Conservation (phyloP, 2,888 invertebrate genomes). For the Odontocerum albicorne region DNA sequence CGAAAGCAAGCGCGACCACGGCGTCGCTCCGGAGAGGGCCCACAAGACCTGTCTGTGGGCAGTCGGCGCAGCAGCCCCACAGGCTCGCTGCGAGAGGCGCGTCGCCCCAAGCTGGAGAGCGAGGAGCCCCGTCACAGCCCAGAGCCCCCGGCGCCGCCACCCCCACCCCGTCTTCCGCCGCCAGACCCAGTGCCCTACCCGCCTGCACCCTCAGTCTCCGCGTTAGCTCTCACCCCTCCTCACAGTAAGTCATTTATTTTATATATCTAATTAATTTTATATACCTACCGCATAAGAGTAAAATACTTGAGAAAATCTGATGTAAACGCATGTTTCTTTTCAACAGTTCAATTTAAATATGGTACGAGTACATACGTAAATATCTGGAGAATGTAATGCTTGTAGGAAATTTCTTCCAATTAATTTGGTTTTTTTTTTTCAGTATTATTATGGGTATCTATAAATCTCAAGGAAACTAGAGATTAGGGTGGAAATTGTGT, state of each 20-base stretch:
- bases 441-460: too few relatives aligned
- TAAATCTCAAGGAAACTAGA: too few relatives aligned
- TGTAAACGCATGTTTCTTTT: too few relatives aligned
- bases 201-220: conserved; percentile 72
- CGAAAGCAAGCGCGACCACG: conserved; percentile 85
- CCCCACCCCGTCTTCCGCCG: conserved; percentile 58
- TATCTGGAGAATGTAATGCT: too few relatives aligned
- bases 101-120: conserved; percentile 38
- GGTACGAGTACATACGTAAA: too few relatives aligned
- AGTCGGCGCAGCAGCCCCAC: conserved; percentile 49
- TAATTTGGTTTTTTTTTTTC: too few relatives aligned
- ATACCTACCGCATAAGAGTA: too few relatives aligned
- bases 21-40: conserved; percentile 77
- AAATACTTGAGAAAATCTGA: too few relatives aligned
- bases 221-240: conserved; percentile 78
- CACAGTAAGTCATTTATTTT: conserved; percentile 64
- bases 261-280: neutral
- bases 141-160: conserved; percentile 60
- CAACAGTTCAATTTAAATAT: too few relatives aligned
- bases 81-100: conserved; percentile 37
- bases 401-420: too few relatives aligned
- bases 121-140: conserved; percentile 42
- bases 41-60: conserved; percentile 58
- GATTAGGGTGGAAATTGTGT: too few relatives aligned
- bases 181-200: conserved; percentile 70